These are phyloP conservation scores for Hybognathus amarus DNA, from an alignment of 2,797 vertebrate genomes.

Conservation along the genomic window DNA sequence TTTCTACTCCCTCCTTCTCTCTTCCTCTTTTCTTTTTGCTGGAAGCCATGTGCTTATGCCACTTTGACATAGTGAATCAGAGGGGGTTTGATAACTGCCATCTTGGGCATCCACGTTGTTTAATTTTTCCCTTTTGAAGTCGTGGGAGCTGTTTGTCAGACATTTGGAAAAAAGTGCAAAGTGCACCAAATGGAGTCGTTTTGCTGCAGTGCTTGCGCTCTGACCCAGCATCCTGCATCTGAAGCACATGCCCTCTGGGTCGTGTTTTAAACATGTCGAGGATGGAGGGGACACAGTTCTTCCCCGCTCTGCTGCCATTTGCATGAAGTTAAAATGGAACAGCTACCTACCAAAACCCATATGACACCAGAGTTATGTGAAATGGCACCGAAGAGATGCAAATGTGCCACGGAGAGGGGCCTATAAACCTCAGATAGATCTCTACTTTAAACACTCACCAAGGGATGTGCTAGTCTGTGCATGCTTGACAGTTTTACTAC, in stretches of 20 bases:
- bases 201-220: conserved; percentile 40
- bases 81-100: conserved; percentile 48
- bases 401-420: conserved; percentile 17
- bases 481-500: conserved; percentile 28
- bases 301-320: conserved; percentile 34
- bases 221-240: conserved; percentile 20
- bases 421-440: conserved; percentile 34
- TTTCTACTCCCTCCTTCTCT: background rate
- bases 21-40: background rate
- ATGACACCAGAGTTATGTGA: conserved; percentile 37
- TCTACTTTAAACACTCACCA: conserved; percentile 10
- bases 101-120: conserved; percentile 43
- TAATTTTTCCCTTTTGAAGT: conserved; percentile 53
- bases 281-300: conserved; percentile 1
- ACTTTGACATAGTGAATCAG: conserved; percentile 56
- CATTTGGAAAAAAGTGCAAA: conserved; percentile 49
- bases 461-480: conserved; percentile 14
- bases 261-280: background rate
- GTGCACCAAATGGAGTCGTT: conserved; percentile 49
- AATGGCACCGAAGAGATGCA: conserved; percentile 25
- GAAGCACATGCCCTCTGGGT: conserved; percentile 24
- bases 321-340: conserved; percentile 46
- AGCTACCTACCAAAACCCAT: conserved; percentile 28
- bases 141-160: conserved; percentile 50
- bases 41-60: conserved; percentile 16